A percentile compares a stretch with the other conserved stretches of the same genome.
Conservation (phyloP, 2,113 vertebrate species). For the Myiopsitta monachus region DNA sequence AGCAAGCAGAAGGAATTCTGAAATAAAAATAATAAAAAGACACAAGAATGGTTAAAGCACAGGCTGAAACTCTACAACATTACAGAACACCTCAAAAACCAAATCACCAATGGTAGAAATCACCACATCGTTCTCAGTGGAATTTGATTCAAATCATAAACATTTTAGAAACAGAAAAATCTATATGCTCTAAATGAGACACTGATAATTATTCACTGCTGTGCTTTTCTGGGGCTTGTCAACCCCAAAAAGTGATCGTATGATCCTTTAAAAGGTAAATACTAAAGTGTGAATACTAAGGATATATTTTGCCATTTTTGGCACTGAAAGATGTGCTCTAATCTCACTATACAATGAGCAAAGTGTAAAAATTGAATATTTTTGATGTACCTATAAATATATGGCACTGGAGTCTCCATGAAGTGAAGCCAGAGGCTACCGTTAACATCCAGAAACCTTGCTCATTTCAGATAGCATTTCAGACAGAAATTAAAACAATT, state of each 20-base stretch:
- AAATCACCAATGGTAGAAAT: background rate
- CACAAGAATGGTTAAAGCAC: background rate
- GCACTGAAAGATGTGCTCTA: background rate
- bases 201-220: background rate
- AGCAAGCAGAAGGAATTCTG: constrained; percentile 69
- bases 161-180: background rate
- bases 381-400: background rate
- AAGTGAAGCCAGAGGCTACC: background rate
- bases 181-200: background rate
- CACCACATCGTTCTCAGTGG: background rate
- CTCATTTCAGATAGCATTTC: background rate
- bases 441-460: background rate
- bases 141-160: background rate
- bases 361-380: background rate
- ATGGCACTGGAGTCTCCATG: background rate
- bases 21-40: background rate
- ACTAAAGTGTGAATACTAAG: background rate
- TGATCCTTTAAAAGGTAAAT: background rate
- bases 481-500: background rate
- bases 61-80: background rate
- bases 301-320: background rate
- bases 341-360: background rate
- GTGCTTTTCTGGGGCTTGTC: background rate
- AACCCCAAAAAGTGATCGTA: background rate
- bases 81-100: background rate